These are phyloP conservation scores for Desmodus rotundus DNA, from an alignment of 2,113 vertebrate genomes.

Conservation along the genomic window DNA sequence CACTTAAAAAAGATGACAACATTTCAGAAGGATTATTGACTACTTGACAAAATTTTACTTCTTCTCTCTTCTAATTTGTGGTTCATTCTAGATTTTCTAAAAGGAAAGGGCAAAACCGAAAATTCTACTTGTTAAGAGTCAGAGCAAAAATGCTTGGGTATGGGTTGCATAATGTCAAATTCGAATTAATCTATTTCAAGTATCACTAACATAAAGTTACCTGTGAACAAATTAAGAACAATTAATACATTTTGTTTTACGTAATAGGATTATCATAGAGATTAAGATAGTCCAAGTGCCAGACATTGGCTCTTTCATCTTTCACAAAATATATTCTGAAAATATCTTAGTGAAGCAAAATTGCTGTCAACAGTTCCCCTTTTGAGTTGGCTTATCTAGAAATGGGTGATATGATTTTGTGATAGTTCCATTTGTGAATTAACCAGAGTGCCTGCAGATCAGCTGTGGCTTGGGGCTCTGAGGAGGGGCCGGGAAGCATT, in stretches of 20 bases:
- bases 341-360: neutral
- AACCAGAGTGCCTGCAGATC: neutral
- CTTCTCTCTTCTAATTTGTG: neutral
- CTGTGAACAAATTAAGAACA: neutral
- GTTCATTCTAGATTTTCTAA: conserved; percentile 57
- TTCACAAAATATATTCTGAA: neutral
- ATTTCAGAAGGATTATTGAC: neutral
- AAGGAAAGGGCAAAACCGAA: neutral
- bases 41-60: conserved; percentile 9
- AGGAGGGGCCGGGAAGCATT: neutral
- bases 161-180: neutral
- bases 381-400: neutral
- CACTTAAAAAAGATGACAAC: neutral
- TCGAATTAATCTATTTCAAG: neutral
- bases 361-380: neutral
- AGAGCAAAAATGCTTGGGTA: neutral
- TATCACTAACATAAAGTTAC: neutral
- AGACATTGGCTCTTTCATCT: neutral
- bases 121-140: neutral
- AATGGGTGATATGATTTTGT: neutral
- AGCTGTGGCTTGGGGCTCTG: neutral
- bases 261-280: neutral
- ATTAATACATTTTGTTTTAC: neutral
- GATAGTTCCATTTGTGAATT: neutral
- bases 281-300: neutral